Conservation (phyloP, 2,797 vertebrate genomes). For the Delichon dasypus region DNA sequence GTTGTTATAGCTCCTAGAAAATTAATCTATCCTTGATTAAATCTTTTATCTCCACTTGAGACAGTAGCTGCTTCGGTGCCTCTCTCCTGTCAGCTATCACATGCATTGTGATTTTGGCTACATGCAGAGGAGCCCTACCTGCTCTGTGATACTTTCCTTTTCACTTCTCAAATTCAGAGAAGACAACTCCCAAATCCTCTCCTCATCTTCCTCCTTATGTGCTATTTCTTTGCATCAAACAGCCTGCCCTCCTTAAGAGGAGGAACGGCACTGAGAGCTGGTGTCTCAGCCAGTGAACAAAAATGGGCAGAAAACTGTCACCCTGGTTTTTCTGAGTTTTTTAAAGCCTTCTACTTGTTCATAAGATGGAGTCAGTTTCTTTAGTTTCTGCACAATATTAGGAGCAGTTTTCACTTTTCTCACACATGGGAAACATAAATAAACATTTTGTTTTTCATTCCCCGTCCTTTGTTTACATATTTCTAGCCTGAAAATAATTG, state of each 20-base stretch:
- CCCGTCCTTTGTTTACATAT: too few relatives aligned
- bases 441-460: too few relatives aligned
- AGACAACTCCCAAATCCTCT: not conserved
- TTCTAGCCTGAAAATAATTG: too few relatives aligned
- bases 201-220: not conserved
- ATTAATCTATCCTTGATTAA: not conserved
- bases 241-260: not conserved
- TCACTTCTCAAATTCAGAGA: not conserved
- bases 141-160: not conserved
- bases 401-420: too few relatives aligned
- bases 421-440: too few relatives aligned
- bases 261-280: not conserved
- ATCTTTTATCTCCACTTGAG: not conserved
- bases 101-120: not conserved
- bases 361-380: too few relatives aligned
- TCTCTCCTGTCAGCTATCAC: not conserved
- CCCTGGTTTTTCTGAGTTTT: too few relatives aligned
- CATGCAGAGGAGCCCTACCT: not conserved
- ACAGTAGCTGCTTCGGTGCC: not conserved
- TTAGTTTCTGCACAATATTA: too few relatives aligned
- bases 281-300: not conserved
- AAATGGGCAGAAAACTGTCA: not conserved
- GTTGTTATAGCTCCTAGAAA: not conserved
- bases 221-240: not conserved
- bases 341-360: too few relatives aligned